Evolutionary conservation across 2,113 vertebrate genomes (phyloP), one percentile per base, ranked within the genome.

Genomic region (Stercorarius parasiticus): DNA sequence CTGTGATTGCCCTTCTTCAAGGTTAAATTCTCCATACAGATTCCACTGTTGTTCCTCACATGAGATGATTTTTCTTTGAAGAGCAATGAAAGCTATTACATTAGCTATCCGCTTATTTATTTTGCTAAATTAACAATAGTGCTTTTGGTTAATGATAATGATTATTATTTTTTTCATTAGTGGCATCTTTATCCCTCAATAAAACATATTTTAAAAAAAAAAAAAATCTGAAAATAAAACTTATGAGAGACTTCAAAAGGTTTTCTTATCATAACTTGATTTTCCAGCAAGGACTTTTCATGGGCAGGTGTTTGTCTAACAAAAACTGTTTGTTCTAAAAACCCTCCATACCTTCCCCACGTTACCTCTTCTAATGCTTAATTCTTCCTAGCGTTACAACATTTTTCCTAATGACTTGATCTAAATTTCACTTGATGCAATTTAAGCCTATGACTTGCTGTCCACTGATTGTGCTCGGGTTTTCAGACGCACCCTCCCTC

Each of bases 21-120:
- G 95, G 95, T 94, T 90, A 96, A 93, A 90, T 76, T 79, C 84
- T 93, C 70, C 43, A 55, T 65, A 67, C 77, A 95, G 73, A 91
- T 89, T 89, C 32, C 73, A 55, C 42, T 61, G 72, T 77, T 92
- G 80, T 52, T 96, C 91, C 91, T 94, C 71, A 82, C 34, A 27
- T 11, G 47, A 87, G 70, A 89, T 92, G 43, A 50, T 85, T 96
- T 94, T 85, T 78, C 47, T 69, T 69, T 87, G 56, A 89, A 89
- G 65, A 86, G 59, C 32, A 87, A 17, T 61, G 86, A 67, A 67
- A 86, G 65, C 26, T 87, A 20, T 59, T 86, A 74, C 43, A 64
- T 67, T 76, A 91, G 17, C n/a, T 58, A 53, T n/a, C 36, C 47
- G 49, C 13, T 82, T 94, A 47, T 6, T 93, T 83, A 45, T 64